Evolutionary conservation across 2,797 vertebrate genomes (phyloP).

Genomic region (Zenarchopterus dispar): DNA sequence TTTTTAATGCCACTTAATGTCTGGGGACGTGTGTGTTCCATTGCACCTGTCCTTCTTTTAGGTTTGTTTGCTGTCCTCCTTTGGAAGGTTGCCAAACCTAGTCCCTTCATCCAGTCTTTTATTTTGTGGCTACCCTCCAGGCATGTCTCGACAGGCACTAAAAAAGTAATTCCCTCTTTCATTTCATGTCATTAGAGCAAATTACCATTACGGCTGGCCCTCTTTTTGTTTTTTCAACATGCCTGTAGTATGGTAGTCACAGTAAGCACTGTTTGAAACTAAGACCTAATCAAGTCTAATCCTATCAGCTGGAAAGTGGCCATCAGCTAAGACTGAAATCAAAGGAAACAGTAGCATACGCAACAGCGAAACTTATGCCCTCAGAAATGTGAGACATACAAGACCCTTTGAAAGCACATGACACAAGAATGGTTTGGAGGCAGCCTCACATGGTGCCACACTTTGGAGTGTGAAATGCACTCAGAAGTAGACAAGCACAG

Average conservation of each 20-base stretch:
- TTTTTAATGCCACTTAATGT: slow-evolving; percentile 47
- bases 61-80: slow-evolving; percentile 52
- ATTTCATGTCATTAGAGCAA: slow-evolving; percentile 64
- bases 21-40: slow-evolving; percentile 55
- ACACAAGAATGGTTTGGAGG: slow-evolving; percentile 40
- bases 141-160: slow-evolving; percentile 36
- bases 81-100: slow-evolving; percentile 50
- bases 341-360: slow-evolving; percentile 48
- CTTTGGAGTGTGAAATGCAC: slow-evolving; percentile 56
- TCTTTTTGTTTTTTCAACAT: slow-evolving; percentile 56
- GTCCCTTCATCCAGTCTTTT: slow-evolving; percentile 33
- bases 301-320: slow-evolving; percentile 65
- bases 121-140: slow-evolving; percentile 38
- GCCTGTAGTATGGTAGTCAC: slow-evolving; percentile 56
- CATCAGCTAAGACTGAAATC: slow-evolving; percentile 62
- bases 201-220: slow-evolving; percentile 50
- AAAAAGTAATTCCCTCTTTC: slow-evolving; percentile 49
- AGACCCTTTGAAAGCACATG: slow-evolving; percentile 39
- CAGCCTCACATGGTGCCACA: slow-evolving; percentile 51
- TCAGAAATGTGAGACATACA: slow-evolving; percentile 39
- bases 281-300: slow-evolving; percentile 76
- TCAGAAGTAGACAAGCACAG: slow-evolving; percentile 62
- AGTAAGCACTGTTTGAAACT: slow-evolving; percentile 64
- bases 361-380: slow-evolving; percentile 38
- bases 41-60: slow-evolving; percentile 60